Percentiles rank a stretch among this genome's conserved stretches.
phyloP scores from a whole-genome alignment of 2,888 invertebrate species.

The Eupithecia insigniata region DNA sequence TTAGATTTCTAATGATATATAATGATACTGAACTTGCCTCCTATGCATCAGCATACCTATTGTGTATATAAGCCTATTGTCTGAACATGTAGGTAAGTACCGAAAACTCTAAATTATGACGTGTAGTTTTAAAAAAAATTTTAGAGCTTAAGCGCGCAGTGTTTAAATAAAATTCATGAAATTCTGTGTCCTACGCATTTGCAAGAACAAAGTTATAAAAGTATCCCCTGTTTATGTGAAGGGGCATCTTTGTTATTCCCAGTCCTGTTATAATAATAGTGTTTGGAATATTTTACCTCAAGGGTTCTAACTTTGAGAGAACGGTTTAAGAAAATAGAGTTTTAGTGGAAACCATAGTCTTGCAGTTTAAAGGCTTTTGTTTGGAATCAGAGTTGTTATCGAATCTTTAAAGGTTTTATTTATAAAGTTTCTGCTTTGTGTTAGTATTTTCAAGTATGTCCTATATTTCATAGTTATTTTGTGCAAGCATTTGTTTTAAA shows the following conservation, averaged over 20 bases:
- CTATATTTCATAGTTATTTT: not conserved
- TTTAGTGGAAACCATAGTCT: slow-evolving; percentile 8
- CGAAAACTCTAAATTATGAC: no score
- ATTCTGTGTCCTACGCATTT: slow-evolving; percentile 1
- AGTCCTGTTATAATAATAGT: slow-evolving; percentile 10
- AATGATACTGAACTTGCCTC: not conserved
- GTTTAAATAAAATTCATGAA: not conserved
- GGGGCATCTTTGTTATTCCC: slow-evolving; percentile 11
- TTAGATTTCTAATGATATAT: not conserved
- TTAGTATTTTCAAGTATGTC: not conserved
- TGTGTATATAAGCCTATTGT: no score
- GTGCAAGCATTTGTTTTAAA: not conserved
- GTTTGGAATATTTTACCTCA: slow-evolving; percentile 13
- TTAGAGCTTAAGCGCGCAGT: no score
- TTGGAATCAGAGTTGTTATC: not conserved
- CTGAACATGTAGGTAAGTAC: no score
- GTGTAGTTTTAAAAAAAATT: not conserved
- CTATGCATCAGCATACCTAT: no score
- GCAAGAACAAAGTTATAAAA: slow-evolving; percentile 10
- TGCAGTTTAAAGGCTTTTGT: not conserved
- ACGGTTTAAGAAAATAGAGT: slow-evolving; percentile 5
- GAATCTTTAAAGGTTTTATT: not conserved
- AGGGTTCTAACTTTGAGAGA: slow-evolving; percentile 9
- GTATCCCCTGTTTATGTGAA: slow-evolving; percentile 2
- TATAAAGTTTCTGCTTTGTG: not conserved